Percentiles rank a stretch among this genome's conserved stretches.
phyloP scores from a whole-genome alignment of 2,113 vertebrate genomes.

The Oncorhynchus mykiss region DNA sequence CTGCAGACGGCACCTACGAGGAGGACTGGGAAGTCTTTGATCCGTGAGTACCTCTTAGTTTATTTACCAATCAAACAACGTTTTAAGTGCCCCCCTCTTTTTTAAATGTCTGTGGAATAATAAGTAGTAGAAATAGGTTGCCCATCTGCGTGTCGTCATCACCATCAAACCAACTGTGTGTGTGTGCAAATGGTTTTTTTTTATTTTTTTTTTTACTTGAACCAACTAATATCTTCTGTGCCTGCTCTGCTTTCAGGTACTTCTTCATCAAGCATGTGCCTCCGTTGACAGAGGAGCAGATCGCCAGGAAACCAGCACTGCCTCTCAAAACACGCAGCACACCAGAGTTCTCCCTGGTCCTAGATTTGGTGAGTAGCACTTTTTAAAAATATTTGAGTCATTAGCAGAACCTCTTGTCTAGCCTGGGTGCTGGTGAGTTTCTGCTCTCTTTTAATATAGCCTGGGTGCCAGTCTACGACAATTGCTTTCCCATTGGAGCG shows the following conservation, averaged over 20 bases:
- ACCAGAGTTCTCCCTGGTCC: conserved; percentile 95
- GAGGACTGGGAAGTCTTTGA: conserved; percentile 99
- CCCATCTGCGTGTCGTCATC: too few species aligned
- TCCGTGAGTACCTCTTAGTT: conserved; percentile 83
- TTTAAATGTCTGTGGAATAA: too few species aligned
- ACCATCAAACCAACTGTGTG: too few species aligned
- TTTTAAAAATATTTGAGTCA: not conserved
- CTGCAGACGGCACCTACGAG: conserved; percentile 91
- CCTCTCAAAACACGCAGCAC: conserved; percentile 98
- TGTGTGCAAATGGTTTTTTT: too few species aligned
- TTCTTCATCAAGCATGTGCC: conserved; percentile 99
- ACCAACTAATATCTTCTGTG: not conserved
- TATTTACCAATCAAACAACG: not conserved
- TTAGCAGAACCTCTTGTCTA: too few species aligned
- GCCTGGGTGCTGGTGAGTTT: too few species aligned
- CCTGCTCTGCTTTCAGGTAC: conserved; percentile 75
- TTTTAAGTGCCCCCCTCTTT: not conserved
- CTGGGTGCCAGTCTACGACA: too few species aligned
- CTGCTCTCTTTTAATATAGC: too few species aligned
- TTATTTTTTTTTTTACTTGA: not conserved
- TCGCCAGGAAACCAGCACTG: conserved; percentile 95
- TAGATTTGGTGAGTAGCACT: conserved; percentile 86
- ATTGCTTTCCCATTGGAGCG: too few species aligned
- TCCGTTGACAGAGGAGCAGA: conserved; percentile 95
- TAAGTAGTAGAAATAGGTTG: too few species aligned